phyloP scores from a whole-genome alignment of 1,140 invertebrate species.

The Anagrus nilaparvatae region DNA sequence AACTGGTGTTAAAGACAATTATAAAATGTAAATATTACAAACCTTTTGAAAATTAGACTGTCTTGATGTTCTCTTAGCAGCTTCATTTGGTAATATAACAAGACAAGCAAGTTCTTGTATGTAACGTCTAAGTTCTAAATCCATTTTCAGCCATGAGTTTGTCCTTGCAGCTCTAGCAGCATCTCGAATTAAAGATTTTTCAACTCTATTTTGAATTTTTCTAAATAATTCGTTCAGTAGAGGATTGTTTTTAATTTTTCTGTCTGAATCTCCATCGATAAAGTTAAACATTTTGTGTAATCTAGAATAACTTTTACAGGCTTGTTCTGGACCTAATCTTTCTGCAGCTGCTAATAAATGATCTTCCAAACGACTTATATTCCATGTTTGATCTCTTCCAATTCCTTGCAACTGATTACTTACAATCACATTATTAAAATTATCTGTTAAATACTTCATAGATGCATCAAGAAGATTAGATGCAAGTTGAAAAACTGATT shows the following conservation, averaged over 20 bases:
- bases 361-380: conserved; percentile 55
- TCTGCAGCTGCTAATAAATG: conserved; percentile 53
- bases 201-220: conserved; percentile 43
- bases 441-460: conserved; percentile 53
- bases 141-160: conserved; percentile 53
- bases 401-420: conserved; percentile 55
- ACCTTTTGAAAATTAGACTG: conserved; percentile 36
- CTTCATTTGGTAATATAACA: conserved; percentile 40
- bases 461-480: conserved; percentile 56
- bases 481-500: conserved; percentile 54
- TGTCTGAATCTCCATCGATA: conserved; percentile 21
- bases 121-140: conserved; percentile 46
- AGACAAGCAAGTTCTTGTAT: conserved; percentile 51
- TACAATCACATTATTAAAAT: conserved; percentile 52
- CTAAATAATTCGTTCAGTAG: conserved; percentile 40
- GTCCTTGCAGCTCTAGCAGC: conserved; percentile 51
- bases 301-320: conserved; percentile 54
- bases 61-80: conserved; percentile 30
- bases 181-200: conserved; percentile 52
- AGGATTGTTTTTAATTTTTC: conserved; percentile 34
- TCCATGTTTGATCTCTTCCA: conserved; percentile 55
- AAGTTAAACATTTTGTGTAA: conserved; percentile 37
- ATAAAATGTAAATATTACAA: conserved; percentile 7
- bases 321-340: conserved; percentile 55
- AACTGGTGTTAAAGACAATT: neutral